Evolutionary conservation across 2,888 invertebrate genomes (phyloP).

Genomic region (Ormyrus pomaceus): DNA sequence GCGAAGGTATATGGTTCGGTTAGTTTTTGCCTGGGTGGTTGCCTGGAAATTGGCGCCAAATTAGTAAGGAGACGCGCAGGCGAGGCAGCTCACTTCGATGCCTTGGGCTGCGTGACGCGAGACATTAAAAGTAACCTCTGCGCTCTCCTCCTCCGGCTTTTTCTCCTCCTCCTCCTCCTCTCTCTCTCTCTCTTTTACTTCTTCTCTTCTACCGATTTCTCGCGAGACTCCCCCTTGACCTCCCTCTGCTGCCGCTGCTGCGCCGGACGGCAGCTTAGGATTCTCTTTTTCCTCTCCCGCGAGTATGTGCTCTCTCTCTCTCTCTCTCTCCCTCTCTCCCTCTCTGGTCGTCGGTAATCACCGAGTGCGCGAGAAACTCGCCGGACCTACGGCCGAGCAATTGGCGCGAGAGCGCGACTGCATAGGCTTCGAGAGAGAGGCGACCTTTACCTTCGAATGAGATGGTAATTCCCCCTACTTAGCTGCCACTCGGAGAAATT

Average conservation of each 20-base stretch:
- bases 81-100: constrained; percentile 61
- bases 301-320: neutral
- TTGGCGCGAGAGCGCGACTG: constrained; percentile 48
- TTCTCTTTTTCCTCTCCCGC: constrained; percentile 36
- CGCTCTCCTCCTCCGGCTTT: constrained; percentile 49
- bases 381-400: constrained; percentile 62
- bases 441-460: constrained; percentile 57
- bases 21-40: constrained; percentile 75
- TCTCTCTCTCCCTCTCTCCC: constrained; percentile 18
- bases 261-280: constrained; percentile 62
- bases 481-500: constrained; percentile 57
- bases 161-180: constrained; percentile 6
- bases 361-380: constrained; percentile 52
- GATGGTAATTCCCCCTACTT: constrained; percentile 57
- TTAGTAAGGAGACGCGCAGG: constrained; percentile 74
- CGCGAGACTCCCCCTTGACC: constrained; percentile 43
- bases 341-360: constrained; percentile 59
- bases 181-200: constrained; percentile 50
- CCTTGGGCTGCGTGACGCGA: constrained; percentile 75
- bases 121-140: constrained; percentile 75
- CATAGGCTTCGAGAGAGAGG: constrained; percentile 41
- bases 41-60: constrained; percentile 76
- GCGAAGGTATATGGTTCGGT: constrained; percentile 70
- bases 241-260: constrained; percentile 48
- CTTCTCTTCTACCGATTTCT: constrained; percentile 35